A percentile compares a stretch with the other conserved stretches of the same genome.
These are phyloP conservation scores for Epirrita christyi DNA, from an alignment of 2,888 invertebrate genomes.

Conservation along the genomic window DNA sequence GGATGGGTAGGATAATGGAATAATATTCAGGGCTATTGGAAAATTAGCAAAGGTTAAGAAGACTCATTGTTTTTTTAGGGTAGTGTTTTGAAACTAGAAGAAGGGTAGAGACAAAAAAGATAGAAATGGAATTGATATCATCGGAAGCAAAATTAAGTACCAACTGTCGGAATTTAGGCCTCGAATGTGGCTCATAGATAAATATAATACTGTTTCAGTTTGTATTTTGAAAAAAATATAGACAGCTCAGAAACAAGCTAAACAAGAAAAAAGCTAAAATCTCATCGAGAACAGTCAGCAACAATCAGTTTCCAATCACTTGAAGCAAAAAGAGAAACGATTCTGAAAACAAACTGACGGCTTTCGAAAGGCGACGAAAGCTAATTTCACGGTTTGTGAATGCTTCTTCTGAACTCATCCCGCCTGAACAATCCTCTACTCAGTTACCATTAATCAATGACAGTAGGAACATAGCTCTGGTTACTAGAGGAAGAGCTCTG, in stretches of 20 bases:
- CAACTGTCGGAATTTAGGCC: no score
- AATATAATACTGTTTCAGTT: neutral
- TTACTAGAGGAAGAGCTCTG: conserved; percentile 22
- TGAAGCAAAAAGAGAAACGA: conserved; percentile 58
- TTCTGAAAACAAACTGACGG: conserved; percentile 72
- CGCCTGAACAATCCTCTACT: conserved; percentile 76
- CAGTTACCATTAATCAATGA: conserved; percentile 74
- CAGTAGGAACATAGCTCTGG: conserved; percentile 62
- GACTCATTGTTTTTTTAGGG: conserved; percentile 12
- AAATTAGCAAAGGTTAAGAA: conserved; percentile 24
- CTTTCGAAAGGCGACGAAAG: conserved; percentile 72
- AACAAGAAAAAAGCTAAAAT: conserved; percentile 37
- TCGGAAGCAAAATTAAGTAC: no score
- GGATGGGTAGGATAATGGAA: conserved; percentile 34
- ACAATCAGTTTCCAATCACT: conserved; percentile 59
- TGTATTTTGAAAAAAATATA: neutral
- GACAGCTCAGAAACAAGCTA: conserved; percentile 5
- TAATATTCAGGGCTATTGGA: conserved; percentile 26
- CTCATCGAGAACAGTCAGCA: conserved; percentile 34
- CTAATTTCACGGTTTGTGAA: conserved; percentile 82
- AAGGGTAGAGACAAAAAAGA: no score
- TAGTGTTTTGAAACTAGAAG: conserved; percentile 7
- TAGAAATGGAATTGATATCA: no score
- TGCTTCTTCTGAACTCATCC: conserved; percentile 77
- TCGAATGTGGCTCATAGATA: no score